A percentile compares a stretch with the other conserved stretches of the same genome.
Conservation (phyloP, 2,888 invertebrate species). For the Hartigia nigra region DNA sequence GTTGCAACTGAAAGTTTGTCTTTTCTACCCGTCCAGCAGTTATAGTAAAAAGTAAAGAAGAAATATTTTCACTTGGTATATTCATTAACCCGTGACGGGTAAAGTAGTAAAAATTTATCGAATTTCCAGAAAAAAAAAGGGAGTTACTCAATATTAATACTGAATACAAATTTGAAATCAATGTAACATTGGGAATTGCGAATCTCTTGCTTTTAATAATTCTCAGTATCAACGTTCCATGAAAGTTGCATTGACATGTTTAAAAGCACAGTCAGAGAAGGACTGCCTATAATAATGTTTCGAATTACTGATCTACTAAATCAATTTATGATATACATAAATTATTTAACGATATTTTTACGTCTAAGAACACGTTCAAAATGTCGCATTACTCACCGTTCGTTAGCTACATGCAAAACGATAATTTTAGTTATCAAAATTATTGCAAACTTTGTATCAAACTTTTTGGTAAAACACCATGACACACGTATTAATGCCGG, state of each 20-base stretch:
- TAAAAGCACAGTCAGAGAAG: background rate
- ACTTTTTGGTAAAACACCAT: background rate
- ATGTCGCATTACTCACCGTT: background rate
- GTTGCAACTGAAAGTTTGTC: constrained; percentile 25
- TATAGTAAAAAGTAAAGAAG: background rate
- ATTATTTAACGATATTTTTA: background rate
- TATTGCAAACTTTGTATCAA: too few species aligned
- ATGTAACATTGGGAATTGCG: background rate
- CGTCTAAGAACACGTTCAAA: background rate
- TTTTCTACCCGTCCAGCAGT: background rate
- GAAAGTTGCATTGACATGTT: background rate
- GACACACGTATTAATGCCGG: too few species aligned
- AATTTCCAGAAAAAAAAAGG: background rate
- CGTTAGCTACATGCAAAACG: too few species aligned
- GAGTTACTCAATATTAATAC: background rate
- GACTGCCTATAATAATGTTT: background rate
- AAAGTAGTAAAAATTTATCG: background rate
- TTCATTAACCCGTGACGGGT: background rate
- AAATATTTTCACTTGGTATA: background rate
- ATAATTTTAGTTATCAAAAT: too few species aligned
- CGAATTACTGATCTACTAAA: background rate
- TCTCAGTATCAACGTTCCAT: background rate
- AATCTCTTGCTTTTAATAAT: background rate
- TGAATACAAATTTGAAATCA: background rate
- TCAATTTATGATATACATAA: background rate